Conservation (phyloP, 2,888 invertebrate genomes). For the Schrankia costaestrigalis region DNA sequence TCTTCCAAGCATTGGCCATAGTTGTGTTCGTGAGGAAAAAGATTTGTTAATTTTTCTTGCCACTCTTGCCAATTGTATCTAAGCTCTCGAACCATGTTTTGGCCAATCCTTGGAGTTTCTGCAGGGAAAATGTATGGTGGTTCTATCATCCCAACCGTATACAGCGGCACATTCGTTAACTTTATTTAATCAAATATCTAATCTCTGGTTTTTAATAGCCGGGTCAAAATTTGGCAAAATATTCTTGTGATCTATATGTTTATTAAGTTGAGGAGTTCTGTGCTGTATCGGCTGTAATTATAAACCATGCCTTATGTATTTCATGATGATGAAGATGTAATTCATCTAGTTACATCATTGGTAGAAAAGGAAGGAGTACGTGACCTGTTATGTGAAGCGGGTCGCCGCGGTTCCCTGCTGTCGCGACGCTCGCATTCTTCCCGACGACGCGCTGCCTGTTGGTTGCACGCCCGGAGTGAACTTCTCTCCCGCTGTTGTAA, state of each 20-base stretch:
- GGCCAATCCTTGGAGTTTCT: constrained; percentile 20
- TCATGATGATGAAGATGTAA: too few relatives aligned
- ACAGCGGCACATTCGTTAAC: too few relatives aligned
- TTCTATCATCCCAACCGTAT: constrained; percentile 23
- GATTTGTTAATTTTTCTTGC: constrained; percentile 23
- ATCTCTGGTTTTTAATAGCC: neutral
- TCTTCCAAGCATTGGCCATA: constrained; percentile 22
- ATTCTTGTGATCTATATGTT: neutral
- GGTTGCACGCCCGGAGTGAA: too few relatives aligned
- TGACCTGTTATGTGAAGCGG: neutral
- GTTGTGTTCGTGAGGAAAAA: constrained; percentile 31
- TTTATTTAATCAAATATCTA: neutral
- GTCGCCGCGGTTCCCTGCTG: neutral
- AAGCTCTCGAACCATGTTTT: constrained; percentile 30
- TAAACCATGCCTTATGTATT: neutral
- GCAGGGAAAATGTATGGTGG: constrained; percentile 13
- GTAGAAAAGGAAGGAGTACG: neutral
- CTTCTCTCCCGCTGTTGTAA: too few relatives aligned
- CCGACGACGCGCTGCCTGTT: too few relatives aligned
- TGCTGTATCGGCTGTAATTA: neutral
- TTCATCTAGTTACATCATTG: neutral
- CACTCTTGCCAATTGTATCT: constrained; percentile 26
- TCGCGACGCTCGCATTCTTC: too few relatives aligned
- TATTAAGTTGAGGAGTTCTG: neutral
- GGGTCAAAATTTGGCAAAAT: neutral